Evolutionary conservation across 1,140 invertebrate genomes (phyloP), one percentile per base, ranked within the genome.

Genomic region (Trichomalopsis sarcophagae): DNA sequence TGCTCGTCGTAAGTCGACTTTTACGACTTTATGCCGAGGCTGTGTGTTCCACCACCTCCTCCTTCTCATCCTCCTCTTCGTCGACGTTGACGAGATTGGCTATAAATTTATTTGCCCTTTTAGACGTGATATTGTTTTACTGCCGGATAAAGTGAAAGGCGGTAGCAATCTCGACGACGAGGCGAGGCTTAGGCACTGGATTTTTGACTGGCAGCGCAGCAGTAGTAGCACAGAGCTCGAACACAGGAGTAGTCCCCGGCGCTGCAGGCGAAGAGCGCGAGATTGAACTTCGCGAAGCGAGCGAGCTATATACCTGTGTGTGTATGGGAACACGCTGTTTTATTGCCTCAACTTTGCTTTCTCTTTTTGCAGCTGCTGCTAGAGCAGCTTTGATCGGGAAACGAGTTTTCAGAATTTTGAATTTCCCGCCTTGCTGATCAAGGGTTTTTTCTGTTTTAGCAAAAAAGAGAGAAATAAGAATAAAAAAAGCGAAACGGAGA

Each of bases 71-170:
- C 62, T 30, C 62, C 50, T 66, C 23, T 55, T 23, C n/a, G 33
- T 17, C 36, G 9, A 89, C 87, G 81, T 88, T 84, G 82, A 84
- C 89, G 89, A 90, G 91, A 92, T 92, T 91, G 91, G 88, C 91
- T 88, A 91, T 91, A 91, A 92, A 92, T 92, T 92, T 92, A 92
- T 92, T 91, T 91, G 88, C 55, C 17, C 55, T 62, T 62, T 62
- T 62, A 62, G 88, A 91, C 89, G 90, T 90, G 89, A 90, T 90
- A 91, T 90, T 90, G 82, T 90, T 90, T 91, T 91, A 91, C 88
- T 89, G 89, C 87, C 66, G 89, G 86, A 89, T 90, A 89, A 92
- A 91, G 84, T 87, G 55, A 62, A 62, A 78, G 75, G 21, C 55
- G 55, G 55, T 62, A 40, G 75, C 79, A 81, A 81, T 81, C 40